Conservation (phyloP, 2,113 vertebrate species). For the Nothobranchius kuhntae region DNA sequence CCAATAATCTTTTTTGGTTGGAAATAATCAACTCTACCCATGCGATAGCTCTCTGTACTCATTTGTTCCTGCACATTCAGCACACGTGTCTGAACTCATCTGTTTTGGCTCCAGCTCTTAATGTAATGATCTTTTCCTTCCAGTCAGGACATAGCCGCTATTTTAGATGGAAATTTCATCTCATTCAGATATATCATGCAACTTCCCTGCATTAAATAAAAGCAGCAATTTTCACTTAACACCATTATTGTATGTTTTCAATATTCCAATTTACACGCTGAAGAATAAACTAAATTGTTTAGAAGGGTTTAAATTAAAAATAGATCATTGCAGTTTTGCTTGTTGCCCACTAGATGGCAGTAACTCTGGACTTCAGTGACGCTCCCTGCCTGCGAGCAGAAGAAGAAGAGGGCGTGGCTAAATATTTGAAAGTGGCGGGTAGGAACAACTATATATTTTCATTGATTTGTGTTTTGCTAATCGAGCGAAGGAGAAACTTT, state of each 20-base stretch:
- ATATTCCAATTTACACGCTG: too few relatives aligned
- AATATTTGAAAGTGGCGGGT: constrained; percentile 80
- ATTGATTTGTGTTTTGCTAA: background rate
- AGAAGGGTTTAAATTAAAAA: too few relatives aligned
- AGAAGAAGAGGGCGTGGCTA: constrained; percentile 52
- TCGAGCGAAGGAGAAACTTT: background rate
- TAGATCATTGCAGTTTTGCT: background rate
- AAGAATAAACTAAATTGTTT: too few relatives aligned
- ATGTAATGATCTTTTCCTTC: constrained; percentile 54
- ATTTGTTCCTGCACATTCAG: constrained; percentile 1
- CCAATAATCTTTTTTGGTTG: constrained; percentile 25
- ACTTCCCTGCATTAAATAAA: background rate
- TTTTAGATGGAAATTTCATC: constrained; percentile 40
- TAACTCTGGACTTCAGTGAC: background rate
- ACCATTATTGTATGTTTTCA: too few relatives aligned
- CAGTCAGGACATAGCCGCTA: constrained; percentile 44
- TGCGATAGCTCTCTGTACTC: constrained; percentile 9
- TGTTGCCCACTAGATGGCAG: constrained; percentile 35
- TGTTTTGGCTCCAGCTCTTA: constrained; percentile 43
- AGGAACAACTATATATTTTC: background rate
- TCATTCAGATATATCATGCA: constrained; percentile 43
- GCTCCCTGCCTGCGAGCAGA: constrained; percentile 20
- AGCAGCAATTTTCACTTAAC: too few relatives aligned
- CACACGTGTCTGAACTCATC: constrained; percentile 38
- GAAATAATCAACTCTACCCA: constrained; percentile 16